Percentiles rank a stretch among this genome's conserved stretches.
Evolutionary conservation across 2,113 vertebrate species (phyloP).

Genomic region (Mustela nigripes): DNA sequence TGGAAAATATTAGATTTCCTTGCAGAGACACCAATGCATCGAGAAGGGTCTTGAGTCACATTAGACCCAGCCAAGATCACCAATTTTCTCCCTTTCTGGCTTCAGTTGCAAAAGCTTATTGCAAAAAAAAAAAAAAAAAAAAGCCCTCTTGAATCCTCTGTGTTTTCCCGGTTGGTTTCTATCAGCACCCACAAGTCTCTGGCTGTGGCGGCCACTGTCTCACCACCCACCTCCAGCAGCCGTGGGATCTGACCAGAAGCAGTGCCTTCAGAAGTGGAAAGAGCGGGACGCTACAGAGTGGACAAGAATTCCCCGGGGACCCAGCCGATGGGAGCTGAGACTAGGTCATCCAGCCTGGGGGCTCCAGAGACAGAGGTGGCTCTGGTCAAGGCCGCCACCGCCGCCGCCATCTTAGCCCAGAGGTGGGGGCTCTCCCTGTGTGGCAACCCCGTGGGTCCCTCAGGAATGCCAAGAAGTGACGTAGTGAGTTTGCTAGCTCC

Average conservation of each 20-base stretch:
- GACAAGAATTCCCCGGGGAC: constrained; percentile 23
- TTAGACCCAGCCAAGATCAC: constrained; percentile 63
- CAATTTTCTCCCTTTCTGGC: constrained; percentile 70
- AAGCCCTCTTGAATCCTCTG: constrained; percentile 69
- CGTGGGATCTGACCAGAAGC: not conserved
- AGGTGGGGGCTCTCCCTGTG: not conserved
- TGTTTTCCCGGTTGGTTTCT: constrained; percentile 64
- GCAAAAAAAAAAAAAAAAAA: not conserved
- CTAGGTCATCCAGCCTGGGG: not conserved
- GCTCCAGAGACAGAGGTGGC: constrained; percentile 51
- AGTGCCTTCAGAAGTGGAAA: not conserved
- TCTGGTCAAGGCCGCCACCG: not conserved
- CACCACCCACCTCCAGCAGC: constrained; percentile 64
- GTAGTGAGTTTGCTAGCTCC: constrained; percentile 7
- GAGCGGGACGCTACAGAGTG: not conserved
- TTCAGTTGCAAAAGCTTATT: constrained; percentile 64
- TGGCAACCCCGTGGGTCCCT: not conserved
- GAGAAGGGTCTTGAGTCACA: constrained; percentile 44
- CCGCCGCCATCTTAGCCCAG: not conserved
- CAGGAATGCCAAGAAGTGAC: constrained; percentile 36
- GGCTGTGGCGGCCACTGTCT: constrained; percentile 60
- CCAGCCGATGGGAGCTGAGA: constrained; percentile 5
- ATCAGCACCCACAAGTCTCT: constrained; percentile 62
- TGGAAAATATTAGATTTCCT: constrained; percentile 78
- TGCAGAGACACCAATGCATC: constrained; percentile 19